These are phyloP conservation scores for Poeciliopsis paucimaculata DNA, from an alignment of 2,797 vertebrate species.

Conservation along the genomic window DNA sequence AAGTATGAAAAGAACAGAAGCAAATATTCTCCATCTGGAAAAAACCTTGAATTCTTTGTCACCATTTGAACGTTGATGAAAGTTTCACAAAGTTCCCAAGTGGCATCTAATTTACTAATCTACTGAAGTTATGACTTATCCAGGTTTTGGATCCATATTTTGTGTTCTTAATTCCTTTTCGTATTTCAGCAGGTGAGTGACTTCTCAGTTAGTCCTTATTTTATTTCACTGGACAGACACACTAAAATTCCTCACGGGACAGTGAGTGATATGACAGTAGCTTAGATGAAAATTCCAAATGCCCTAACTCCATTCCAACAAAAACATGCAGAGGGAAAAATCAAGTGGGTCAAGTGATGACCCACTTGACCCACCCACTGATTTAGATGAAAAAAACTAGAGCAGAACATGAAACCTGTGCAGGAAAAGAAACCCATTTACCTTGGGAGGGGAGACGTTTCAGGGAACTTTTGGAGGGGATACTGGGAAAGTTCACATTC, in stretches of 20 bases:
- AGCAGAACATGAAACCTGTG: neutral
- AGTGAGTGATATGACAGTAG: neutral
- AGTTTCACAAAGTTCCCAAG: neutral
- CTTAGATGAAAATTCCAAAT: neutral
- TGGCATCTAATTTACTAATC: neutral
- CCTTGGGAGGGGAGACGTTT: neutral
- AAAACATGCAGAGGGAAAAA: neutral
- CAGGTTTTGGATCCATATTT: neutral
- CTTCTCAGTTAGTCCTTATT: neutral
- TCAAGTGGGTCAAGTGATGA: neutral
- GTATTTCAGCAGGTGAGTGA: neutral
- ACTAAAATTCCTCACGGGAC: neutral
- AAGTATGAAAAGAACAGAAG: neutral
- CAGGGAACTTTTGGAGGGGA: no score
- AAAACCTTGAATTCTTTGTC: neutral
- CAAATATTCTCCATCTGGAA: neutral
- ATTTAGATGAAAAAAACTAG: neutral
- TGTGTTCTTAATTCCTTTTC: neutral
- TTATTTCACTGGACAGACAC: neutral
- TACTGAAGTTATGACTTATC: neutral
- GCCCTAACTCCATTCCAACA: neutral
- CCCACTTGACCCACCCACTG: neutral
- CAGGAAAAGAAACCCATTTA: neutral
- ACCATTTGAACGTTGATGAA: neutral
- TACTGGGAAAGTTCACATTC: neutral